A percentile compares a stretch with the other conserved stretches of the same genome.
Evolutionary conservation across 2,797 vertebrate genomes (phyloP).

Genomic region (Anas bernieri): DNA sequence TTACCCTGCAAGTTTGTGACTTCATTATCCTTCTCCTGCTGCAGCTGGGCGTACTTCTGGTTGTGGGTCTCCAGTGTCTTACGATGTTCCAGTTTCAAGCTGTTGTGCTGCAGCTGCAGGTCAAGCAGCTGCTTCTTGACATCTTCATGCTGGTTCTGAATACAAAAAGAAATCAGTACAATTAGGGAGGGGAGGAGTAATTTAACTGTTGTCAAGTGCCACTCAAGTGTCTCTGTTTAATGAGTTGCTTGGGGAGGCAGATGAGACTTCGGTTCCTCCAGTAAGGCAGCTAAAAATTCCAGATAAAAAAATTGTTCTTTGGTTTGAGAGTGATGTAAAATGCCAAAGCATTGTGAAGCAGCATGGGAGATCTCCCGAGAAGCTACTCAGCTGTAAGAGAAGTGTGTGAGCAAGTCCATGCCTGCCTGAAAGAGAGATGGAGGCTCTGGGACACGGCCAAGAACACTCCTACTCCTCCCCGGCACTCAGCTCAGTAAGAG

Average conservation of each 20-base stretch:
- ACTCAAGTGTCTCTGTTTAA: neutral
- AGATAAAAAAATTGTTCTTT: neutral
- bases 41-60: constrained; percentile 66
- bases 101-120: constrained; percentile 76
- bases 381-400: neutral
- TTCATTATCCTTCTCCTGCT: constrained; percentile 69
- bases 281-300: neutral
- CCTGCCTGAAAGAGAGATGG: neutral
- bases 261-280: neutral
- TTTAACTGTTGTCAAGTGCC: neutral
- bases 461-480: neutral
- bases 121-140: constrained; percentile 77
- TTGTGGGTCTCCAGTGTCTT: constrained; percentile 60
- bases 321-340: neutral
- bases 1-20: constrained; percentile 74
- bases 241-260: neutral
- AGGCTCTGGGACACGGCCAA: neutral
- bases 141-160: constrained; percentile 78
- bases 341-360: too few relatives aligned
- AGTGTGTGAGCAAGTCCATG: neutral
- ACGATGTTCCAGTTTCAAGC: constrained; percentile 72
- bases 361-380: neutral
- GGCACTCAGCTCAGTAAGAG: neutral
- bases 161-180: fast-evolving
- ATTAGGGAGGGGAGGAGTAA: neutral